These are phyloP conservation scores for Eupeodes latifasciatus DNA, from an alignment of 2,888 invertebrate genomes.

Conservation along the genomic window DNA sequence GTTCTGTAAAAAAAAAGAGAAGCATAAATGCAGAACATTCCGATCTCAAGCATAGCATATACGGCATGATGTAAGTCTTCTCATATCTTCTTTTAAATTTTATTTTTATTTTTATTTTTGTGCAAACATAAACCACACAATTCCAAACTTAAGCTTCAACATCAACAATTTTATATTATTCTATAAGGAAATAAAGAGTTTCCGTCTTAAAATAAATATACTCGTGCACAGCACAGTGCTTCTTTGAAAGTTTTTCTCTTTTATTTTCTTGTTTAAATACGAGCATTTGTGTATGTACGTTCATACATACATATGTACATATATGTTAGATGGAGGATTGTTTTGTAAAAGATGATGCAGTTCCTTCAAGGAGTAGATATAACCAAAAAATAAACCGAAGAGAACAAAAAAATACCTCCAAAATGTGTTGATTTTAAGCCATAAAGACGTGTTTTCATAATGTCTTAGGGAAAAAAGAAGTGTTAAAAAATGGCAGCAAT, in stretches of 20 bases:
- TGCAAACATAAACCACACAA: slow-evolving; percentile 48
- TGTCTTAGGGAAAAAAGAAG: too few relatives aligned
- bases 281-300: not conserved
- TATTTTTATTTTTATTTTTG: slow-evolving; percentile 1
- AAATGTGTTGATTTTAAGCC: too few relatives aligned
- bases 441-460: too few relatives aligned
- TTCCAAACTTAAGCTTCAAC: slow-evolving; percentile 9
- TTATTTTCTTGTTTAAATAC: not conserved
- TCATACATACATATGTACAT: too few relatives aligned
- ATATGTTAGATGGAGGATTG: too few relatives aligned
- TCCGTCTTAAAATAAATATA: slow-evolving; percentile 52
- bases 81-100: not conserved
- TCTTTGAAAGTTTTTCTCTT: slow-evolving; percentile 6
- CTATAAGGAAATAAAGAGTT: slow-evolving; percentile 46
- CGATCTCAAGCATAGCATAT: not conserved
- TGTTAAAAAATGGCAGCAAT: too few relatives aligned
- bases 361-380: too few relatives aligned
- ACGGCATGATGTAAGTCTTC: not conserved
- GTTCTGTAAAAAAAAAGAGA: not conserved
- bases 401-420: too few relatives aligned
- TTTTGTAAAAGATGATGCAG: too few relatives aligned
- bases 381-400: too few relatives aligned
- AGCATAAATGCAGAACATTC: not conserved
- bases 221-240: slow-evolving; percentile 3
- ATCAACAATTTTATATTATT: not conserved